Conservation (phyloP, 35 echinoderm and acorn worm genomes). For the Apostichopus parvimensis region DNA sequence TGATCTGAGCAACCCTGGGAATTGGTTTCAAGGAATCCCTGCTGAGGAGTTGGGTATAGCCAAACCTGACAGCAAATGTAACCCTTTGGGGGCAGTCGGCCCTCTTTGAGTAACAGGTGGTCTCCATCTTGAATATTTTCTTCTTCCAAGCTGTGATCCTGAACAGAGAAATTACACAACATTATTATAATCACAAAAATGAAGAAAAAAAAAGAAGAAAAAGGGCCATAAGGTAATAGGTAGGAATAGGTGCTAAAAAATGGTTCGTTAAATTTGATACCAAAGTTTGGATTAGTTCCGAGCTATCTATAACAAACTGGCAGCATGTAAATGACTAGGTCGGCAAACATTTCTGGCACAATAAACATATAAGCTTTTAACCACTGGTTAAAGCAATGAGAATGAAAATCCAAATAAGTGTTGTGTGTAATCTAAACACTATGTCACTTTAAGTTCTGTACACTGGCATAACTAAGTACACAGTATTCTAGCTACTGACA, state of each 20-base stretch:
- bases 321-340: too few species aligned
- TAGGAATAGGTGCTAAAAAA: background rate
- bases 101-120: conserved; percentile 74
- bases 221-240: background rate
- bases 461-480: too few species aligned
- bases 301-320: too few species aligned
- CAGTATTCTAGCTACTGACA: too few species aligned
- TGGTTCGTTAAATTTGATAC: too few species aligned
- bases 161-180: background rate
- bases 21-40: conserved; percentile 33
- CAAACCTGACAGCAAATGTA: conserved; percentile 73
- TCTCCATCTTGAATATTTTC: conserved; percentile 87
- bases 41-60: conserved; percentile 77
- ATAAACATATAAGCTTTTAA: too few species aligned
- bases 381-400: too few species aligned
- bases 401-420: too few species aligned
- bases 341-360: too few species aligned
- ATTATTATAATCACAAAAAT: background rate
- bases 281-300: too few species aligned
- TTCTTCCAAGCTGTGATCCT: conserved; percentile 76
- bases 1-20: background rate
- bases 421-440: too few species aligned
- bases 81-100: conserved; percentile 78
- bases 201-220: background rate
- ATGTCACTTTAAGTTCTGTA: too few species aligned